Evolutionary conservation across 64 coral and sea anemone genomes (phyloP), one percentile per base, ranked within the genome.

Genomic region (Trachythela sp.): DNA sequence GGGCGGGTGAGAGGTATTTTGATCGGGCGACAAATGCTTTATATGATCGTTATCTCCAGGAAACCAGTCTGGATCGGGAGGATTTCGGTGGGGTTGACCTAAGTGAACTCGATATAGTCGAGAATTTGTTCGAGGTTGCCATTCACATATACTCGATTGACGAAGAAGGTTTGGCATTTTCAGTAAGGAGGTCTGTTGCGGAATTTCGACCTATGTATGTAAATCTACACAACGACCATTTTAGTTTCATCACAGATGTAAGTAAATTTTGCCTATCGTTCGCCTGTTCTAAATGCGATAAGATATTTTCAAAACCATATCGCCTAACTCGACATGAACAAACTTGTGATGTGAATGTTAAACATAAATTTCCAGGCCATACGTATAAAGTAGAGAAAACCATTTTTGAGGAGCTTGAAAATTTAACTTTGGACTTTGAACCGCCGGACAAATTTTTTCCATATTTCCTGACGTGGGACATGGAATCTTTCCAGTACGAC

Each of bases 231-330:
- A 9, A 77, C 1, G 17, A 77, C 36, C 71, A 32, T 77, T 77
- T 77, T 77, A 77, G 71, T 77, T 77, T 35, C 71, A 77, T 77
- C 71, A 36, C 71, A 3, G 31, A 77, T 35, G 29, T 77, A 3
- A 9, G 17, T 3, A 38, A 6, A 3, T 77, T 4, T 35, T 34
- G 71, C 17, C 3, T 2, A 1, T 77, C 7, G 3, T 77, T 77
- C 26, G 71, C 29, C 1, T 77, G 71, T 77, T 77, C 71, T 27
- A 77, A 77, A 77, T 77, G 71, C 29, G 71, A 77, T 18, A 77
- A 77, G 29, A 38, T 77, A 2, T 77, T 77, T 77, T 35, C 71
- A 18, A 77, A 77, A 36, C 71, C 71, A 18, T 77, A 77, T 18
- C 3, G 31, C 2, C 71, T 77, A 2, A 6, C 31, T 38, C 71